These are phyloP conservation scores for Thereva nobilitata DNA, from an alignment of 2,888 invertebrate genomes.

Conservation along the genomic window DNA sequence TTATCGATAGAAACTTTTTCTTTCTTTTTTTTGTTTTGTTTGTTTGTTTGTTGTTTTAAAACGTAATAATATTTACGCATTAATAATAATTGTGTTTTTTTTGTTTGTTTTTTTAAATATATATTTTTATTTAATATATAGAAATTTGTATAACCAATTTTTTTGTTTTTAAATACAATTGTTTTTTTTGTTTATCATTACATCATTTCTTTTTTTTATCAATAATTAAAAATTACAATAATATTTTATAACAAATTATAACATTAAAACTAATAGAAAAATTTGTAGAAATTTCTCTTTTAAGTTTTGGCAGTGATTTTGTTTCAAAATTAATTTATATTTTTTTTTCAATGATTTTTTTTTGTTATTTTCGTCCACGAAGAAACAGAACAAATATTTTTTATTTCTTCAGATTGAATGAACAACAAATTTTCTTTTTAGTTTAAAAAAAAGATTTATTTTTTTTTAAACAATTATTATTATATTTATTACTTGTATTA, in stretches of 20 bases:
- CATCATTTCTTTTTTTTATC: too few relatives aligned
- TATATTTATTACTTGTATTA: conserved; percentile 8
- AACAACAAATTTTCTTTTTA: not conserved
- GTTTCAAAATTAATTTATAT: conserved; percentile 28
- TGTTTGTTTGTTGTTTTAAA: not conserved
- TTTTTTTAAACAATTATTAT: conserved; percentile 13
- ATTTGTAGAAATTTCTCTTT: conserved; percentile 18
- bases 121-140: conserved; percentile 13
- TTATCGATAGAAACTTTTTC: too few relatives aligned
- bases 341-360: conserved; percentile 1
- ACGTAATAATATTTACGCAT: not conserved
- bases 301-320: conserved; percentile 41
- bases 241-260: conserved; percentile 18
- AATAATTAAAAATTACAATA: conserved; percentile 6
- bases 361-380: too few relatives aligned
- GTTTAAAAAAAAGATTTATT: not conserved
- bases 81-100: conserved; percentile 20
- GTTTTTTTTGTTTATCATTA: too few relatives aligned
- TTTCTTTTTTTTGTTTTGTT: too few relatives aligned
- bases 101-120: conserved; percentile 12
- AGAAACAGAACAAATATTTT: too few relatives aligned
- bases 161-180: too few relatives aligned
- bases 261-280: conserved; percentile 23
- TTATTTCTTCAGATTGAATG: too few relatives aligned
- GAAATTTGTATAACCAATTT: conserved; percentile 23